Base-by-base conservation (phyloP, 2,113 vertebrate genomes). In the Caranx melampygus region DNA sequence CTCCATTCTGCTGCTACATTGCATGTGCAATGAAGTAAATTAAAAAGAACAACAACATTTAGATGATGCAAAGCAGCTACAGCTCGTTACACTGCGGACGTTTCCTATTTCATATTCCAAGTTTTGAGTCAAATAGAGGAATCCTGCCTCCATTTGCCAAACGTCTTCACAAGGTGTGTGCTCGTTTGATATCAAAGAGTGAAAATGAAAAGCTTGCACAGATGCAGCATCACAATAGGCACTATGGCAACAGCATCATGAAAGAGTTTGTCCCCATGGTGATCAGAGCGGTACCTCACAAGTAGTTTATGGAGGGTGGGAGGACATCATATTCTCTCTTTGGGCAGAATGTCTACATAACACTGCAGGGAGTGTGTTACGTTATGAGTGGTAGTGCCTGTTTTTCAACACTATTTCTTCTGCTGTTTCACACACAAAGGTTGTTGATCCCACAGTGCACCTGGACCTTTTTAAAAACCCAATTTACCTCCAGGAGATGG, bases 231-330 rank as follows among this genome's bases (percentile, higher is more conserved):
- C 91, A 92, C 91, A 93, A 92, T 78, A 77, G 88, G 45, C 40
- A 70, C 88, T 89, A 94, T 94, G 94, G 93, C 91, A 94, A 95
- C 95, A 57, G 87, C 88, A 87, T 91, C 86, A 89, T 90, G 83
- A 94, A 93, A 93, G 89, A 83, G 83, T 77, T 79, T 55, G 89
- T 94, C 80, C 49, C 94, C 92, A 94, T 95, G 94, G 92, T 57
- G 87, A 94, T 84, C 65, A 67, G 79, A 88, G 86, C 73, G 35
- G 86, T 40, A 81, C 83, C 71, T 87, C 86, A 85, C 74, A 87
- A 92, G 87, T 79, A 78, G 78, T 81, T 88, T 75, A 81, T 85
- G 79, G 84, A 86, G 77, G 58, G 12, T 70, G 69, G 72, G 12
- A 35, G 45, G 49, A 66, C n/a, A 51, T 76, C 40, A 78, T 52